phyloP scores from a whole-genome alignment of 1,140 invertebrate species.

The Penaeus vannamei region DNA sequence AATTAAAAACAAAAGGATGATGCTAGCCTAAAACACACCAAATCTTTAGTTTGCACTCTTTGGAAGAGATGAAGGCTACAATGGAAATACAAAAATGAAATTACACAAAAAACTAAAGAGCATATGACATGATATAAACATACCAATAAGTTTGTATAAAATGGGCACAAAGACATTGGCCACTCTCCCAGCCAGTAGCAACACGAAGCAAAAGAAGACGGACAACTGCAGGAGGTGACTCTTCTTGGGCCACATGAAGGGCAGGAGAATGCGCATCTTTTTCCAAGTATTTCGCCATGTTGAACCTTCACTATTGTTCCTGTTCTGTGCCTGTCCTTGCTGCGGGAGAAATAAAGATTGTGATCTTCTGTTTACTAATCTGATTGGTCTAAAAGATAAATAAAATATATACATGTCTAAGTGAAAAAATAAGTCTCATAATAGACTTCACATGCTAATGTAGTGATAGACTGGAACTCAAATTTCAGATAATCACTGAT shows the following conservation, averaged over 20 bases:
- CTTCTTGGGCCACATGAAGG: conserved; percentile 96
- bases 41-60: too few species aligned
- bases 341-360: conserved; percentile 49
- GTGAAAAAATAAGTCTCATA: too few species aligned
- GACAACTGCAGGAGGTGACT: conserved; percentile 83
- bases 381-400: too few species aligned
- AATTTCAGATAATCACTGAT: too few species aligned
- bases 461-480: too few species aligned
- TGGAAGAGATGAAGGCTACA: not conserved
- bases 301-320: conserved; percentile 74
- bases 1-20: too few species aligned
- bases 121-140: conserved; percentile 58
- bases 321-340: not conserved
- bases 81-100: not conserved
- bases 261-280: conserved; percentile 85
- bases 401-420: too few species aligned
- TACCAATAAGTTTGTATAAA: conserved; percentile 89
- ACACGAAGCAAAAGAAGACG: conserved; percentile 86
- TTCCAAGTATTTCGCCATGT: conserved; percentile 84
- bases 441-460: too few species aligned
- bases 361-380: not conserved
- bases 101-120: not conserved
- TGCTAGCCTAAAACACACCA: too few species aligned
- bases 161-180: conserved; percentile 95
- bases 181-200: conserved; percentile 85